Evolutionary conservation across 2,113 vertebrate species (phyloP), one percentile per base, ranked within the genome.

Genomic region (Asarcornis scutulata): DNA sequence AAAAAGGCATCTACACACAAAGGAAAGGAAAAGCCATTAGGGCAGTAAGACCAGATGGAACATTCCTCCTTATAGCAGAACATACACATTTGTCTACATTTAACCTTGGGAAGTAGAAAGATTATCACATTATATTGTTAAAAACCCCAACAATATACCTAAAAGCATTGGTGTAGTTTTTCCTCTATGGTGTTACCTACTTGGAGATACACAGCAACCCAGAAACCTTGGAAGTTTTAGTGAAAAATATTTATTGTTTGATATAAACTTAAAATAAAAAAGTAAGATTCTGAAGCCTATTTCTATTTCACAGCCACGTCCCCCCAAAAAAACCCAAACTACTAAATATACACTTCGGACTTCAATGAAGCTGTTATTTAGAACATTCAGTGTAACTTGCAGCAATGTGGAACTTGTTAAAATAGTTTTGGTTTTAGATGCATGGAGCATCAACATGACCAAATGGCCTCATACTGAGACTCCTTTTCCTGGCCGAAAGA

Each of bases 101-200:
- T 64, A 67, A 34, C 38, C 31, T 22, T 12, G 18, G 21, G 34
- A 66, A 83, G 34, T 17, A 44, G 6, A 75, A 8, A 4, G 42
- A 32, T 63, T 48, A 34, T 3, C 36, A 15, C 0, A 0, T 36
- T 10, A 16, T 10, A 0, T 11, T 40, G n/a, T 63, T 59, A 17
- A 74, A 75, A 15, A 3, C 4, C 12, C 18, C 21, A 53, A 38
- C 29, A 72, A 17, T 1, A 27, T 10, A 6, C 80, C 55, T 29
- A 0, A 92, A 60, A 11, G 6, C 52, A 4, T 0, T 2, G 6
- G 23, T 20, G 25, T 6, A 2, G 27, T 13, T 78, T 81, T 67
- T 66, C 48, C 40, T 55, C 38, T 59, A 4, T 59, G 11, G 13
- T 4, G 23, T 60, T 13, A 62, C 44, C 34, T 62, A 2, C 6